Base-by-base conservation (phyloP, 2,888 invertebrate genomes). In the Leucoma salicis region DNA sequence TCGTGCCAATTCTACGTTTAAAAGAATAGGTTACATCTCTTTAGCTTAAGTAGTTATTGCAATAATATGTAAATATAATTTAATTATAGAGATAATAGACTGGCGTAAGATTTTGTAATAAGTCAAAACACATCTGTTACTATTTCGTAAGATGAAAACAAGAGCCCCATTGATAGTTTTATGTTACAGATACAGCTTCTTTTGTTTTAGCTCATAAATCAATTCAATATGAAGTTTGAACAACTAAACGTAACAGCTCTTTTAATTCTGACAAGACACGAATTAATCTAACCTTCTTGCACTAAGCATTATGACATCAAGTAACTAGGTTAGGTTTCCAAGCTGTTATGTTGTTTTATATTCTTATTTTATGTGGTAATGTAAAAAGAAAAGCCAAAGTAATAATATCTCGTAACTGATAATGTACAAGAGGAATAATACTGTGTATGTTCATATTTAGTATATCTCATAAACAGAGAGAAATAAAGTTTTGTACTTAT, bases 241-340 rank as follows among this genome's bases (percentile, higher is more conserved):
- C 16, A 46, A 39, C 37, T 46, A 40, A 55, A 55, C 35, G 46
- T 52, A 67, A 66, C 58, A 41, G 53, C 41, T 44, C 49, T 57
- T 55, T 53, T 35, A 53, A 44, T 39, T 38, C 57, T n/a, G 55
- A 61, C 60, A 67, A 21, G 66, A 46, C 39, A 36, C 35, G 21
- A 40, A 66, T 62, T 65, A 69, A 65, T 70, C 62, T 49, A 61
- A 36, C 42, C 49, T 53, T 48, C 57, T 65, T 60, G 44, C 13
- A 29, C 13, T 13, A 4, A 48, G 51, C 39, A 39, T 60, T 60
- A 43, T 35, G 47, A 39, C 42, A 51, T 36, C 29, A 21, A 42
- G 36, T 42, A 57, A 60, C 42, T 46, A 46, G 57, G 61, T 47
- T 50, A 49, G 45, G 13, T 29, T 13, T 12, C 29, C 12, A 21